Conservation (phyloP, 2,113 vertebrate genomes). For the Bubo blakistoni region DNA sequence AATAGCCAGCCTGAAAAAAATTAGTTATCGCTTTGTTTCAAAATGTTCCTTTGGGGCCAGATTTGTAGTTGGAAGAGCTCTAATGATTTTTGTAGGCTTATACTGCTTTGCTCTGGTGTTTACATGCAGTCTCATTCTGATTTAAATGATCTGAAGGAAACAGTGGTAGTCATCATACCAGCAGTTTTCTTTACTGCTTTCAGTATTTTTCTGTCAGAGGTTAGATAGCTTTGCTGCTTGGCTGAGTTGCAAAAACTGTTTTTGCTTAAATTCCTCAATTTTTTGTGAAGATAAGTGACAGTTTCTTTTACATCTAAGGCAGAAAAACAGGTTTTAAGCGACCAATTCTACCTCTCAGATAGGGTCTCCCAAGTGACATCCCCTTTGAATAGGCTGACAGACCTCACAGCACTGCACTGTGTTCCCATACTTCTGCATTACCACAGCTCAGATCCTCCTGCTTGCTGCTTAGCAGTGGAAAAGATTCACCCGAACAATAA, state of each 20-base stretch:
- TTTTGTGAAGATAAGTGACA: background rate
- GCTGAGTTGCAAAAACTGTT: background rate
- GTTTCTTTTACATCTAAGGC: background rate
- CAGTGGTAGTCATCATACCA: background rate
- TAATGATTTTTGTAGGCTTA: background rate
- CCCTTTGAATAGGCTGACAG: background rate
- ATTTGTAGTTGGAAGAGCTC: background rate
- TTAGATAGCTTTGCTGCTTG: background rate
- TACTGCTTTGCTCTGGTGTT: background rate
- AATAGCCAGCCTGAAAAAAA: conserved; percentile 20
- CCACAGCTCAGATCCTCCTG: background rate
- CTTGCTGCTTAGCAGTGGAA: background rate
- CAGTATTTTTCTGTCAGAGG: conserved; percentile 3
- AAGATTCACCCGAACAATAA: background rate
- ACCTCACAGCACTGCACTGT: background rate
- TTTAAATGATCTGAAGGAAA: conserved; percentile 31
- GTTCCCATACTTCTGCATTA: background rate
- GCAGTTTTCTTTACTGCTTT: background rate
- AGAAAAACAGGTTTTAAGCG: background rate
- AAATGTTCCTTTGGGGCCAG: background rate
- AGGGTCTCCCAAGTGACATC: background rate
- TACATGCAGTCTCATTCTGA: conserved; percentile 15
- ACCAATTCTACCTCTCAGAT: background rate
- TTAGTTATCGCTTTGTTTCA: background rate
- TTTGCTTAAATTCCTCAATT: background rate